Percentiles rank a stretch among this genome's conserved stretches.
These are phyloP conservation scores for Arion vulgaris DNA, from an alignment of 1,140 invertebrate species.

Conservation along the genomic window DNA sequence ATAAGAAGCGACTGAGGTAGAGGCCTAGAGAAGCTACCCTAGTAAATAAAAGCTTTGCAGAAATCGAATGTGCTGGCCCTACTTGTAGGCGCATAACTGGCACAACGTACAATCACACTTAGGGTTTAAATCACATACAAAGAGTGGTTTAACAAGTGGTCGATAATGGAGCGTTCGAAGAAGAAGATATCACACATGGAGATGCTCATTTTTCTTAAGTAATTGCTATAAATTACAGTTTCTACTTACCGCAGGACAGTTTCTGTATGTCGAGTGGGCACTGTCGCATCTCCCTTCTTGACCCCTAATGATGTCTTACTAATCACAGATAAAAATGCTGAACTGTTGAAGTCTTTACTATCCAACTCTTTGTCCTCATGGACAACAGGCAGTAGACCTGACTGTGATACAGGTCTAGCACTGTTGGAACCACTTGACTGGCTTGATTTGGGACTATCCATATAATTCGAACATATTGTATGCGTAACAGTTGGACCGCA, in stretches of 20 bases:
- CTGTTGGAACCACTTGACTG: constrained; percentile 71
- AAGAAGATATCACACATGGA: too few relatives aligned
- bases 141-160: too few relatives aligned
- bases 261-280: constrained; percentile 38
- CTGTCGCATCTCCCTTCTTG: constrained; percentile 15
- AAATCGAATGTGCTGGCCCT: too few relatives aligned
- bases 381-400: constrained; percentile 81
- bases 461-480: constrained; percentile 84
- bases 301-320: constrained; percentile 28
- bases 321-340: constrained; percentile 29
- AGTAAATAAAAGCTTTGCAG: too few relatives aligned
- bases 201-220: too few relatives aligned
- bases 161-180: too few relatives aligned
- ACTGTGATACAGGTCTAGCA: constrained; percentile 62
- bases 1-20: too few relatives aligned
- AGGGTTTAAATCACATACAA: too few relatives aligned
- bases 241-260: constrained; percentile 48
- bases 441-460: constrained; percentile 73
- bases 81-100: too few relatives aligned
- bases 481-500: constrained; percentile 91
- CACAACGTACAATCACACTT: too few relatives aligned
- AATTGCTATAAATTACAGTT: too few relatives aligned
- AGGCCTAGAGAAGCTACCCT: too few relatives aligned
- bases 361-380: constrained; percentile 83
- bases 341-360: constrained; percentile 34